Evolutionary conservation across 2,797 vertebrate species (phyloP), one percentile per base, ranked within the genome.

Genomic region (Orestias chungarensis): DNA sequence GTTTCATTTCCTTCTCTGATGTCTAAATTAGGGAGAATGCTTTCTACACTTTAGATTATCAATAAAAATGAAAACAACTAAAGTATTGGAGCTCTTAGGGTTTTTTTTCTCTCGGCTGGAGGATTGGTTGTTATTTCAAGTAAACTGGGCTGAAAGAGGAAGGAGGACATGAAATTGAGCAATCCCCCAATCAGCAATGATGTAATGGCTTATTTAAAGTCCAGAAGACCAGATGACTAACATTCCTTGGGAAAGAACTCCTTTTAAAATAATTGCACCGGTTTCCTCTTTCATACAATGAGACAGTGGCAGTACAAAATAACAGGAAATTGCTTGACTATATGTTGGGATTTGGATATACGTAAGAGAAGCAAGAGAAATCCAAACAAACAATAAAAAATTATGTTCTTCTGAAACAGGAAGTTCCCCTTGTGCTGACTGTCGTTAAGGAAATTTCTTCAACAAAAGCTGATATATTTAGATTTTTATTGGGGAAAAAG

Each of bases 251-350:
- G 38, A 83, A 71, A 81, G 74, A 91, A 86, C 50, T 82, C 73
- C 71, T 75, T 64, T 27, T 31, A 75, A 82, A 87, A 79, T 78
- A 89, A 84, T 89, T 85, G 55, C 70, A 40, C 69, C 73, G 75
- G 80, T 83, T 93, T 93, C 91, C 88, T 86, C 79, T 80, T 49
- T 35, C 47, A 85, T 73, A 89, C 84, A 90, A 83, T 81, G 78
- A 76, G 79, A 83, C 27, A 1, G 64, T 27, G 73, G 40, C 64
- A 68, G 69, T 67, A 55, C 64, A 77, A 52, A 76, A 86, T 86
- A 92, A 92, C 88, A 92, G 90, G 91, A 93, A 89, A 82, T 83
- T 64, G 43, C 78, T 66, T 2, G 47, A 52, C 11, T 17, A 71
- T 29, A 64, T 80, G 67, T 73, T 71, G 65, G 80, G 50, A 64